Evolutionary conservation across 2,888 invertebrate genomes (phyloP).

Genomic region (Limnephilus lunatus): DNA sequence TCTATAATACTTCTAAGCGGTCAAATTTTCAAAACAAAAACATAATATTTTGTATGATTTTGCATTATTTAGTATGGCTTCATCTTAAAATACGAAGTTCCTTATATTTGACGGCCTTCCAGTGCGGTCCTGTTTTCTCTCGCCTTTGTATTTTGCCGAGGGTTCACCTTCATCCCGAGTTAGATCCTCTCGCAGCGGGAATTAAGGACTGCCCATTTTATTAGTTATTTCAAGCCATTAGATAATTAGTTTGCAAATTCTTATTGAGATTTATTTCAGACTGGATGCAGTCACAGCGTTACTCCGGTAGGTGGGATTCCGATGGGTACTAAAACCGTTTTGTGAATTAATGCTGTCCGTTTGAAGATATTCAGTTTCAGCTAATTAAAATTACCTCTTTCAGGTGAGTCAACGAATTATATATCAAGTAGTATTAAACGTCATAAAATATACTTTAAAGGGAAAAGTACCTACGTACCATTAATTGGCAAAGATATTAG

Average conservation of each 20-base stretch:
- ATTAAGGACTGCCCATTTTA: neutral
- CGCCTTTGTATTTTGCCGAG: neutral
- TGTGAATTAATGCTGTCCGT: neutral
- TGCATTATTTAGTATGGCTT: no score
- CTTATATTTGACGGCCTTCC: neutral
- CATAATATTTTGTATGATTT: no score
- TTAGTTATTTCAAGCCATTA: neutral
- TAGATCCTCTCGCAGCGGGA: neutral
- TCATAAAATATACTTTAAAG: no score
- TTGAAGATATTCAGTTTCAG: neutral
- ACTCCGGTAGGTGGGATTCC: neutral
- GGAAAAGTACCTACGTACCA: neutral
- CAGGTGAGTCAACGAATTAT: neutral
- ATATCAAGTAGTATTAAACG: neutral
- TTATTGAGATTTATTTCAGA: neutral
- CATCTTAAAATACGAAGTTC: neutral
- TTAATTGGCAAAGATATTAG: neutral
- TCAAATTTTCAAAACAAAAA: no score
- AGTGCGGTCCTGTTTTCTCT: neutral
- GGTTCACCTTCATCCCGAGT: neutral
- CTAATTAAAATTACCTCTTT: neutral
- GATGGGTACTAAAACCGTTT: neutral
- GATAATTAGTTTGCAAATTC: neutral
- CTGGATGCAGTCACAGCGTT: neutral
- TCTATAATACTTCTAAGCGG: no score